Evolutionary conservation across 2,888 invertebrate genomes (phyloP), one percentile per base, ranked within the genome.

Genomic region (Rotaria socialis): DNA sequence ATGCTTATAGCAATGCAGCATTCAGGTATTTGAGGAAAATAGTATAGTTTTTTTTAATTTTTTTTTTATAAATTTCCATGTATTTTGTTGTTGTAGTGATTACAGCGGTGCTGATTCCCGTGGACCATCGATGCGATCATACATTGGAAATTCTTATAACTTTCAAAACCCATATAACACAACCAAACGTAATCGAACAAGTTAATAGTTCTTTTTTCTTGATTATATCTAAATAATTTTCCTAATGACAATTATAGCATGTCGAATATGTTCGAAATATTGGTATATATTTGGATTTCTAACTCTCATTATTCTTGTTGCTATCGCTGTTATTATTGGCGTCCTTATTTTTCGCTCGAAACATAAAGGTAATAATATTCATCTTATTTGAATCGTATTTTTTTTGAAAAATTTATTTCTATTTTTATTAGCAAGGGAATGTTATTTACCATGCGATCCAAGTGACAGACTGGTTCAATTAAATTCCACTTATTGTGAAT

Each of bases 401-500:
- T 41, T 41, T 22, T 43, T 74, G 8, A 16, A 75, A 35, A 35
- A 35, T 35, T 35, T 35, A 35, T 7, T 11, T 75, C 27, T 4
- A 3, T 43, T 75, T 75, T 10, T 2, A 41, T 75, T 24, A 67
- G 67, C 67, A 27, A 7, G 2, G 14, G 2, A 43, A n/a, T 80
- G 80, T 47, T 6, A 80, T 80, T 10, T 80, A 47, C 14, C 10
- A 47, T 80, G 80, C 47, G 47, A 22, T 47, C 11, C 47, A 80
- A 11, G n/a, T 24, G 24, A 80, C 24, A 43, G 10, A 80, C n/a
- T 80, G n/a, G 4, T 80, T 47, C 47, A 43, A 14, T 27, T 67
- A 35, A 80, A 80, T 47, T 47, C 43, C 1, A 80, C 80, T 47
- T 24, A 80, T 43, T 80, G 80, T 47, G 80, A 80, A 80, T 80